Evolutionary conservation across 2,888 invertebrate genomes (phyloP).

Genomic region (Tortrix viridana): DNA sequence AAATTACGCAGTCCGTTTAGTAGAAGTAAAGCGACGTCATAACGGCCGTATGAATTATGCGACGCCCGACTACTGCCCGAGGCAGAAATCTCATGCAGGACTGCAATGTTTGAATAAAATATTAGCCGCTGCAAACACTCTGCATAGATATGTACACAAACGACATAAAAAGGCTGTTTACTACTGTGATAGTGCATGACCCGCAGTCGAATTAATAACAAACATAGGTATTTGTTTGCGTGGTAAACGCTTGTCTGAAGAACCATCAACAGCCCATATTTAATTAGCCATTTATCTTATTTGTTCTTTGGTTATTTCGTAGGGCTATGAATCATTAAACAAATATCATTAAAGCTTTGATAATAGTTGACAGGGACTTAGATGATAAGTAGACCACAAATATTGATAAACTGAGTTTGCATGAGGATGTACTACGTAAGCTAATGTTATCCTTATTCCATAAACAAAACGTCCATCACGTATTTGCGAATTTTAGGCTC

Average conservation of each 20-base stretch:
- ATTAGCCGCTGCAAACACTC: conserved; percentile 5
- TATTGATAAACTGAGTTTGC: conserved; percentile 7
- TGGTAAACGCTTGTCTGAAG: conserved; percentile 28
- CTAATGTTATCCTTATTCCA: too few relatives aligned
- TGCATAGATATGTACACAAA: background rate
- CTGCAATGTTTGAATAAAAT: conserved; percentile 6
- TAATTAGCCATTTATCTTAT: background rate
- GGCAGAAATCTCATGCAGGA: background rate
- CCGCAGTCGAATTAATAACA: conserved; percentile 42
- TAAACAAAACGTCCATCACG: too few relatives aligned
- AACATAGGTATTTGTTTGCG: conserved; percentile 49
- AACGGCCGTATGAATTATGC: conserved; percentile 27
- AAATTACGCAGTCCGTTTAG: conserved; percentile 33
- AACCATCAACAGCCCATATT: background rate
- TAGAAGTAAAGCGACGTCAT: conserved; percentile 16
- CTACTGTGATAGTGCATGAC: conserved; percentile 38
- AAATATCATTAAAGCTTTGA: conserved; percentile 5
- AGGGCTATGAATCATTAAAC: background rate
- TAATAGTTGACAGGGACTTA: conserved; percentile 3
- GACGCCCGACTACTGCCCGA: conserved; percentile 2
- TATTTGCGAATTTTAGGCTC: too few relatives aligned
- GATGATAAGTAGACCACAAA: conserved; percentile 21
- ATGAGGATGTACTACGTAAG: too few relatives aligned
- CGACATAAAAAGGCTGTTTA: conserved; percentile 37
- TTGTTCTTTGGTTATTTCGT: too few relatives aligned